Conservation (phyloP, 1,140 invertebrate species). For the Drosophila ercepeae region DNA sequence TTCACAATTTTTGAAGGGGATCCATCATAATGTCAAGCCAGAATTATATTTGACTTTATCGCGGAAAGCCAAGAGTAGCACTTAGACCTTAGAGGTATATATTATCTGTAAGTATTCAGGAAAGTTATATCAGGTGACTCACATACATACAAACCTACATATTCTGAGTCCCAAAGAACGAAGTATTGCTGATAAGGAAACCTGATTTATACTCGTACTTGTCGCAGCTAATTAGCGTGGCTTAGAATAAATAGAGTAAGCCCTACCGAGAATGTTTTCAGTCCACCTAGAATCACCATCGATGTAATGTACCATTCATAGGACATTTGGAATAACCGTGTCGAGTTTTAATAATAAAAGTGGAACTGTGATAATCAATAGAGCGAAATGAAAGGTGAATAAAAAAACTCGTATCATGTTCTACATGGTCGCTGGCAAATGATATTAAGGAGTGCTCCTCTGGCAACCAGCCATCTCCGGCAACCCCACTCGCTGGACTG, state of each 20-base stretch:
- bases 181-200: conserved; percentile 8
- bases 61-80: no score
- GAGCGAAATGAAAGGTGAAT: conserved; percentile 4
- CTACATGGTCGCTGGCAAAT: neutral
- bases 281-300: neutral
- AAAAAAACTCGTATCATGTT: conserved; percentile 12
- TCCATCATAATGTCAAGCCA: no score
- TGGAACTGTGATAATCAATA: conserved; percentile 21
- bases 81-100: no score
- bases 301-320: neutral
- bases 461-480: neutral
- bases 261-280: neutral
- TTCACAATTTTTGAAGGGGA: no score
- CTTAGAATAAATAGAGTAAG: neutral
- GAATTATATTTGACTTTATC: no score
- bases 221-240: neutral
- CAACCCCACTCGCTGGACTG: conserved; percentile 4
- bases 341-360: neutral
- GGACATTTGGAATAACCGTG: neutral
- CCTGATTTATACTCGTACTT: neutral
- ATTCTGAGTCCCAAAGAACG: neutral
- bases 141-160: neutral
- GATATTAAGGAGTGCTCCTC: conserved; percentile 11
- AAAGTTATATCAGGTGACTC: neutral
- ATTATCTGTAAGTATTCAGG: neutral